Base-by-base conservation (phyloP, 2,888 invertebrate species). In the Griposia aprilina region DNA sequence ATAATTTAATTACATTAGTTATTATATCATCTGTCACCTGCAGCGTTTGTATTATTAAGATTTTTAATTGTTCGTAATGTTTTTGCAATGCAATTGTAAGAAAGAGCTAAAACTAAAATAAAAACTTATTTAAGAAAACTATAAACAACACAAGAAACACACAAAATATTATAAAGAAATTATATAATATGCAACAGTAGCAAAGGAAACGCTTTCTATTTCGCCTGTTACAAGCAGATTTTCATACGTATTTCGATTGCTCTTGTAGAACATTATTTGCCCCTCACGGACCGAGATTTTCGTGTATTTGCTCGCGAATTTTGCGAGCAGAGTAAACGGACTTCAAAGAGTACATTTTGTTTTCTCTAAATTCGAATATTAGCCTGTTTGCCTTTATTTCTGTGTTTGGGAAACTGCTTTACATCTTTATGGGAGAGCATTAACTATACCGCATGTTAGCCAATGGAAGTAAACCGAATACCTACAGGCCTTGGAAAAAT, bases 321-420 rank as follows among this genome's bases (percentile, higher is more conserved):
- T 55, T 72, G 70, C 48, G 67, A 72, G 48, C 66, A 68, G 36
- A 63, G 72, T 75, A 85, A 84, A 81, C 82, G 74, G 70, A 85
- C 85, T 81, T 83, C 85, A 83, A 83, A 83, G 74, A 71, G 72
- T 67, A 76, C 52, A 74, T 83, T 83, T 77, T 83, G 74, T 85
- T 83, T 85, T 74, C 70, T 70, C 50, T 60, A 71, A 74, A 81
- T 84, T 74, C 68, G 59, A 77, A 80, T 77, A 77, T 77, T 76
- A 81, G 74, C 66, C 63, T 71, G 50, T 83, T 81, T 74, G 36
- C 70, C 67, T 81, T 81, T 74, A 74, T 71, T 83, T 76, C 41
- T 68, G 70, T 41, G 52, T 80, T 81, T 70, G 52, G 50, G 26
- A 45, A 76, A 81, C 71, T 63, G 73, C 50, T 84, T 76, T 65